A percentile compares a stretch with the other conserved stretches of the same genome.
phyloP scores from a whole-genome alignment of 2,797 vertebrate species.

The Pristis pectinata region DNA sequence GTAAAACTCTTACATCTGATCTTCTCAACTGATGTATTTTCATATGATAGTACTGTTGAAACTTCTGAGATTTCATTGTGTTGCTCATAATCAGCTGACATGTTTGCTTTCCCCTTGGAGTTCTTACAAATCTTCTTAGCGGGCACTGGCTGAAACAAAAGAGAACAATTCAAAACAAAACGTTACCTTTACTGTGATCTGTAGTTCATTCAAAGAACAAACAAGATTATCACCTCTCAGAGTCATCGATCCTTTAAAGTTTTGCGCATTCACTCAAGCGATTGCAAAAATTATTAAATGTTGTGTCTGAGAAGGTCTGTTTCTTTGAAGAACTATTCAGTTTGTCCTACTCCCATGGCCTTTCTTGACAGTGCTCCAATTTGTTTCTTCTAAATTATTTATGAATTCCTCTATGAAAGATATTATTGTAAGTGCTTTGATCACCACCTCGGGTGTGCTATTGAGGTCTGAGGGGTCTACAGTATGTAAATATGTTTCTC shows the following conservation, averaged over 20 bases:
- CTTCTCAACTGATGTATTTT: conserved; percentile 59
- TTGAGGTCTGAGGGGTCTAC: no score
- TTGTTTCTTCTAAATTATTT: not conserved
- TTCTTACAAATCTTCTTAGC: not conserved
- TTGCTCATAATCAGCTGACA: conserved; percentile 47
- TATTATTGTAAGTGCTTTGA: not conserved
- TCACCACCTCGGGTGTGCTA: not conserved
- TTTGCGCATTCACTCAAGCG: not conserved
- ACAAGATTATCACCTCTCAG: not conserved
- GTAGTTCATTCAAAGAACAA: not conserved
- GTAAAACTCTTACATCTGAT: conserved; percentile 73
- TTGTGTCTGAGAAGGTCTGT: not conserved
- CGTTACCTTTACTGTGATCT: not conserved
- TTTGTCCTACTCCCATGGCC: not conserved
- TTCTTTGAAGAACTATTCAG: not conserved
- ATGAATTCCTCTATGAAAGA: not conserved
- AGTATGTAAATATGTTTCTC: not conserved
- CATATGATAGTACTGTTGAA: conserved; percentile 44
- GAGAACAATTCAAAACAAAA: not conserved
- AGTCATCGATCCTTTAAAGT: not conserved
- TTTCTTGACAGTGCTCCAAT: not conserved
- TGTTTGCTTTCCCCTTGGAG: conserved; percentile 42
- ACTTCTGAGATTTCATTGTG: conserved; percentile 6
- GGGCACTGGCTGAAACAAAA: not conserved
- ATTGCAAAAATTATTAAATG: not conserved